phyloP scores from a whole-genome alignment of 2,888 invertebrate genomes.

The Agonopterix alstromeriana region DNA sequence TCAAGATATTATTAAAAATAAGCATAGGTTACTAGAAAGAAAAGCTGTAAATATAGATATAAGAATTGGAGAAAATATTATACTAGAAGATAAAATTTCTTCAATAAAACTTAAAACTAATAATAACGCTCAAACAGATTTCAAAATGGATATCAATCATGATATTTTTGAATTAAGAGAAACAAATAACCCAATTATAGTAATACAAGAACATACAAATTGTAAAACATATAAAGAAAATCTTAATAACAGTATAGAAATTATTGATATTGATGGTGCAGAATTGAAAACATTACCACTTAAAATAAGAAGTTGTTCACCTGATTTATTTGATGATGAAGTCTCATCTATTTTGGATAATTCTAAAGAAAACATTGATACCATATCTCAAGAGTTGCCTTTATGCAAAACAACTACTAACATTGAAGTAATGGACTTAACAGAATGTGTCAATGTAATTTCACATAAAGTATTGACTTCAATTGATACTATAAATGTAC shows the following conservation, averaged over 20 bases:
- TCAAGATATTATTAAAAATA: slow-evolving; percentile 19
- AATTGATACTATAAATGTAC: slow-evolving; percentile 3
- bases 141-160: too few species aligned
- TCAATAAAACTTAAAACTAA: too few species aligned
- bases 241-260: background rate
- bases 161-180: too few species aligned
- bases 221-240: background rate
- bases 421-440: slow-evolving; percentile 35
- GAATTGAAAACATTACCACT: slow-evolving; percentile 3
- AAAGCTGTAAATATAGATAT: background rate
- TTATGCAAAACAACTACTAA: too few species aligned
- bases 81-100: too few species aligned
- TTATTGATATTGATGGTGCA: background rate
- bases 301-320: slow-evolving; percentile 46
- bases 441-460: slow-evolving; percentile 29
- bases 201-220: too few species aligned
- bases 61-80: too few species aligned
- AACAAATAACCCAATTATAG: too few species aligned
- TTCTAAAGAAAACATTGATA: slow-evolving; percentile 11
- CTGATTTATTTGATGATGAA: slow-evolving; percentile 71
- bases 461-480: slow-evolving; percentile 5
- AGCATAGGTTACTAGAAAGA: background rate
- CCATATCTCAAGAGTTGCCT: slow-evolving; percentile 9
- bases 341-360: slow-evolving; percentile 20
- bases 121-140: too few species aligned